These are phyloP conservation scores for Notolepis coatsorum DNA, from an alignment of 2,797 vertebrate genomes.

Conservation along the genomic window DNA sequence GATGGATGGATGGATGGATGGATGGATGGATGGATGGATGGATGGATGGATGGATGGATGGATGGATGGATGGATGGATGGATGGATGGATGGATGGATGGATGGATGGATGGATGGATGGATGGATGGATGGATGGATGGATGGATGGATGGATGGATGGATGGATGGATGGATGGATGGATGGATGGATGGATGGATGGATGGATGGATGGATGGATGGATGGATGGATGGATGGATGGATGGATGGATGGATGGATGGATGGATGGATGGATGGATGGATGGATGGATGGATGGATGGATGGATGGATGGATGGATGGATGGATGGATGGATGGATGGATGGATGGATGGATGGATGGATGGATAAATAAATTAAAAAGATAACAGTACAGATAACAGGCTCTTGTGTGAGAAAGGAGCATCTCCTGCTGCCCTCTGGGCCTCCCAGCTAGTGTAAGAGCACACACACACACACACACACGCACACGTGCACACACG, in stretches of 20 bases:
- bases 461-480: constrained; percentile 45
- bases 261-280: not conserved
- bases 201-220: constrained; percentile 20
- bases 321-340: not conserved
- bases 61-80: too few relatives aligned
- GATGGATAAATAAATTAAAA: too few relatives aligned
- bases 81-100: too few relatives aligned
- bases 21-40: too few relatives aligned
- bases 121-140: too few relatives aligned
- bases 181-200: not conserved
- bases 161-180: too few relatives aligned
- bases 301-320: too few relatives aligned
- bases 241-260: constrained; percentile 16
- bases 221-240: constrained; percentile 10
- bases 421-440: constrained; percentile 74
- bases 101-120: too few relatives aligned
- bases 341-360: not conserved
- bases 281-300: not conserved
- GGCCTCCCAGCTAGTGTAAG: constrained; percentile 58
- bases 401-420: constrained; percentile 63
- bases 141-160: too few relatives aligned
- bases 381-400: constrained; percentile 46
- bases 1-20: too few relatives aligned
- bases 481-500: constrained; percentile 30
- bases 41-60: too few relatives aligned